phyloP scores from a whole-genome alignment of 64 coral and sea anemone species.

The Pachyseris speciosa region DNA sequence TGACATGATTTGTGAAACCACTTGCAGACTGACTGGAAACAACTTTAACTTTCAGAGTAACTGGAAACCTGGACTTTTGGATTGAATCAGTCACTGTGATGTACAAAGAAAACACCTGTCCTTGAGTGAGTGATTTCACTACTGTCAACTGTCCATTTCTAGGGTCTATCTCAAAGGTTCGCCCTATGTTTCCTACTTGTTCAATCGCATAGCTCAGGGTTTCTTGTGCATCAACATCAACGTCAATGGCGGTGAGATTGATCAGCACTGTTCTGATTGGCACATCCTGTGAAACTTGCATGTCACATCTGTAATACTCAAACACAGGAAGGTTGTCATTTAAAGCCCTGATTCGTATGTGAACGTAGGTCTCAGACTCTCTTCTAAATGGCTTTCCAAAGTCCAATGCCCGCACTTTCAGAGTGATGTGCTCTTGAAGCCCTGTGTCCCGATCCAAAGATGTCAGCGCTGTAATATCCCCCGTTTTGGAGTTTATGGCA shows the following conservation, averaged over 20 bases:
- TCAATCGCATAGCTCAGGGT: slow-evolving; percentile 11
- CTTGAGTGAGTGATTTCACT: slow-evolving; percentile 60
- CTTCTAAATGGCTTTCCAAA: slow-evolving; percentile 84
- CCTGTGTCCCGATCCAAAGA: slow-evolving; percentile 82
- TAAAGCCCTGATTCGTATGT: slow-evolving; percentile 71
- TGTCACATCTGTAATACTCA: slow-evolving; percentile 74
- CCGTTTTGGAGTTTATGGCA: slow-evolving; percentile 81
- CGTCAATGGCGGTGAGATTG: slow-evolving; percentile 80
- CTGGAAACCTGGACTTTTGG: slow-evolving; percentile 64
- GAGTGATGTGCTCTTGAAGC: slow-evolving; percentile 75
- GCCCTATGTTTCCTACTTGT: slow-evolving; percentile 55
- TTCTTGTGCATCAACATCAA: slow-evolving; percentile 71
- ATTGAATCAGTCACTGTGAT: slow-evolving; percentile 70
- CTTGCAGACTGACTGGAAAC: slow-evolving; percentile 64
- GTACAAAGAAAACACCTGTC: slow-evolving; percentile 41
- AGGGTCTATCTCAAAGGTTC: slow-evolving; percentile 62
- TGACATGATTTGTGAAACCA: slow-evolving; percentile 72
- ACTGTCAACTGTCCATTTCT: slow-evolving; percentile 74
- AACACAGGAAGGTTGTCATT: slow-evolving; percentile 94
- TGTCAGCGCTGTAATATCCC: slow-evolving; percentile 66
- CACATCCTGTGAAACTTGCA: slow-evolving; percentile 62
- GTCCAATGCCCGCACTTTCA: slow-evolving; percentile 90
- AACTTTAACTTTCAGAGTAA: slow-evolving; percentile 58
- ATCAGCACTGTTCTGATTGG: slow-evolving; percentile 67
- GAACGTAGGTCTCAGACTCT: slow-evolving; percentile 87